Evolutionary conservation across 2,113 vertebrate species (phyloP).

Genomic region (Origma solitaria): DNA sequence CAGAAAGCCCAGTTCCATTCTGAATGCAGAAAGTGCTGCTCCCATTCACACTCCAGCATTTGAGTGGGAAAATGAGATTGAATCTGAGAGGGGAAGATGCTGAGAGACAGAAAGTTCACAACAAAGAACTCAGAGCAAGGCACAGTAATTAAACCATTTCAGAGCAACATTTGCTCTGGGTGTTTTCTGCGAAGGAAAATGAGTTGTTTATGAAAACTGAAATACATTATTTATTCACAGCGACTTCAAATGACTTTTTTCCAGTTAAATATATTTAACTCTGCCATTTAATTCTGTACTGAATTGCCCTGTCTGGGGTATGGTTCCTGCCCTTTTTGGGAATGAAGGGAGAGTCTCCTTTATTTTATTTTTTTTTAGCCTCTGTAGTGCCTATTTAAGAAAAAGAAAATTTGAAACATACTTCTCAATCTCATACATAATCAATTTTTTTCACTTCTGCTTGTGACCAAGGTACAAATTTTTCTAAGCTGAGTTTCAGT

Average conservation of each 20-base stretch:
- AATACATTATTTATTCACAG: background rate
- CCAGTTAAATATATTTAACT: background rate
- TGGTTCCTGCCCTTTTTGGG: background rate
- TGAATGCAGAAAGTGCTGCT: background rate
- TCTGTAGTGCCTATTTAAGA: background rate
- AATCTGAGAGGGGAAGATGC: background rate
- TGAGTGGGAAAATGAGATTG: slow-evolving; percentile 1
- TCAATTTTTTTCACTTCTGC: background rate
- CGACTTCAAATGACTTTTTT: background rate
- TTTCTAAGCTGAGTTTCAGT: background rate
- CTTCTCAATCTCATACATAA: background rate
- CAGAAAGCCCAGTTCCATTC: background rate
- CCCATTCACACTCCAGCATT: background rate
- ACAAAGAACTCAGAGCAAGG: background rate
- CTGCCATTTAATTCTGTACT: background rate
- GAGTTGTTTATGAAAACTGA: background rate
- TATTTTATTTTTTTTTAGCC: background rate
- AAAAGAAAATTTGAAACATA: background rate
- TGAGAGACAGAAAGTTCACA: background rate
- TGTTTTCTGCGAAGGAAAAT: background rate
- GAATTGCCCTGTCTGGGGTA: background rate
- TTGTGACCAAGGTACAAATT: background rate
- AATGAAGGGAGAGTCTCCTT: background rate
- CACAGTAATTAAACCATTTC: slow-evolving; percentile 5
- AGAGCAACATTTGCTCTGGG: background rate